Evolutionary conservation across 2,888 invertebrate species (phyloP).

Genomic region (Zygogramma bicolorata): DNA sequence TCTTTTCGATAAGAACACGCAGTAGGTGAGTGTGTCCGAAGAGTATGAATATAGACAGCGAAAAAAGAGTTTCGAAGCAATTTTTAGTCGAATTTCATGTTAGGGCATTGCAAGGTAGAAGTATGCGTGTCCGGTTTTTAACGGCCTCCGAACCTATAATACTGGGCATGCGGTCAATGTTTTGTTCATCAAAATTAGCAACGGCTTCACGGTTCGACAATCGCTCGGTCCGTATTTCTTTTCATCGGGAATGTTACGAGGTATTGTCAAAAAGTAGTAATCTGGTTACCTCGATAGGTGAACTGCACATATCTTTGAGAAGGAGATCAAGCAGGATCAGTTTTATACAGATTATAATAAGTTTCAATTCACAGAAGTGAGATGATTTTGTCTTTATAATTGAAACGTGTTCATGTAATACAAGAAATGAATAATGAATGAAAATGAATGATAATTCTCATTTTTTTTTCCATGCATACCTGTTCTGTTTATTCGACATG

Average conservation of each 20-base stretch:
- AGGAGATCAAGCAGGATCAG: no score
- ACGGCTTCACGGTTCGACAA: constrained; percentile 45
- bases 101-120: constrained; percentile 53
- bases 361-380: no score
- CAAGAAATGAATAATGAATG: no score
- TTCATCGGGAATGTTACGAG: constrained; percentile 21
- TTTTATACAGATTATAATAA: no score
- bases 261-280: constrained; percentile 1
- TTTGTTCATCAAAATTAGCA: constrained; percentile 54
- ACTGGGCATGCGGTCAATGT: constrained; percentile 52
- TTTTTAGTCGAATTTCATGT: constrained; percentile 48
- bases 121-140: constrained; percentile 56
- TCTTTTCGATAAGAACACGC: no score
- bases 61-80: constrained; percentile 32
- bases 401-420: no score
- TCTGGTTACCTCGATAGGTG: no score
- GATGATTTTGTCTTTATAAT: no score
- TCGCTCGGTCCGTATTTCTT: constrained; percentile 31
- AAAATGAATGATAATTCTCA: no score
- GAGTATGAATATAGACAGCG: constrained; percentile 3
- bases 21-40: background rate
- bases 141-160: constrained; percentile 52
- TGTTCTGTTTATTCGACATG: no score
- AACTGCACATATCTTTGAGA: no score
- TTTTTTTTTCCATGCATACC: no score